Evolutionary conservation across 2,888 invertebrate genomes (phyloP).

Genomic region (Malacosoma neustria): DNA sequence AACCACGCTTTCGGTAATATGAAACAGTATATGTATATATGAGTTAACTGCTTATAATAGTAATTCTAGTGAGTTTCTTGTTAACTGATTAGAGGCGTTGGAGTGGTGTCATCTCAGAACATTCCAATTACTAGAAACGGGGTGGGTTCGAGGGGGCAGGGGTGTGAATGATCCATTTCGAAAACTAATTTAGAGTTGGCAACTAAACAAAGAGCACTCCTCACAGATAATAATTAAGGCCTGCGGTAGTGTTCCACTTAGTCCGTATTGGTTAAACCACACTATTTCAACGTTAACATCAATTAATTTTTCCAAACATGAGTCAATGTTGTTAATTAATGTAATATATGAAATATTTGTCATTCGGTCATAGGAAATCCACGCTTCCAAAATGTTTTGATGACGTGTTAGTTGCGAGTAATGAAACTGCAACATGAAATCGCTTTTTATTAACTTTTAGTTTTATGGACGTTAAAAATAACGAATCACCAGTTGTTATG

Average conservation of each 20-base stretch:
- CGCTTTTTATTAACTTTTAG: too few species aligned
- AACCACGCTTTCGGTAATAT: too few species aligned
- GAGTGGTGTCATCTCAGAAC: conserved; percentile 73
- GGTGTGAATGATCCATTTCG: conserved; percentile 75
- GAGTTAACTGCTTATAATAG: conserved; percentile 50
- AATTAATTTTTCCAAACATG: conserved; percentile 26
- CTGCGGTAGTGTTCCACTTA: conserved; percentile 72
- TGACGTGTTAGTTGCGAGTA: too few species aligned
- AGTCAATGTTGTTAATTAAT: neutral
- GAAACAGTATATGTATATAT: conserved; percentile 24
- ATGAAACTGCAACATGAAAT: too few species aligned
- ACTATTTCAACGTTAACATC: conserved; percentile 55
- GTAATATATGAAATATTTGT: too few species aligned
- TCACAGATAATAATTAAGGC: conserved; percentile 75
- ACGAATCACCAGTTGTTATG: too few species aligned
- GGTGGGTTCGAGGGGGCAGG: conserved; percentile 30
- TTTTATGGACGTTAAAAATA: too few species aligned
- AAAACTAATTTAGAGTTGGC: conserved; percentile 76
- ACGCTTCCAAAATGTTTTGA: too few species aligned
- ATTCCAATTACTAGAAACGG: conserved; percentile 66
- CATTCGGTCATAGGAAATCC: too few species aligned
- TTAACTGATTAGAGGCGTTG: conserved; percentile 70
- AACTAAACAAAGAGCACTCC: conserved; percentile 75
- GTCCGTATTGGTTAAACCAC: conserved; percentile 61
- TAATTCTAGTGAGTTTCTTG: conserved; percentile 59